phyloP scores from a whole-genome alignment of 1,140 invertebrate species.

The Rhizoglyphus robini region DNA sequence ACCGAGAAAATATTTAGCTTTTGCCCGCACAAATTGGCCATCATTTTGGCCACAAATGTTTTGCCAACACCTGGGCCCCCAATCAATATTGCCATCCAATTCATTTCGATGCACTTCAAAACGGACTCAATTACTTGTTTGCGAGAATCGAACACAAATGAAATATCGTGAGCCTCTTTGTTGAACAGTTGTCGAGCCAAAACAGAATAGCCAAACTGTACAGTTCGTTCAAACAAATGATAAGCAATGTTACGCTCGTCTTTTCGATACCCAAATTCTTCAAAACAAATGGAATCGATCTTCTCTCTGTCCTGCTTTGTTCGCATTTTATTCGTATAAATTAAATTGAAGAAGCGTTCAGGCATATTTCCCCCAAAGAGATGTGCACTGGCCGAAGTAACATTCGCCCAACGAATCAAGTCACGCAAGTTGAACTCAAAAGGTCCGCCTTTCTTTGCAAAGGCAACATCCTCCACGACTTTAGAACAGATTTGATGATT shows the following conservation, averaged over 20 bases:
- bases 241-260: constrained; percentile 34
- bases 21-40: constrained; percentile 58
- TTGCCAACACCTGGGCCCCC: constrained; percentile 67
- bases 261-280: constrained; percentile 39
- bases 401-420: constrained; percentile 78
- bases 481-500: constrained; percentile 52
- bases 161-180: too few species aligned
- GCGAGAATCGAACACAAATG: constrained; percentile 50
- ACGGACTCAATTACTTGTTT: constrained; percentile 52
- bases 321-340: constrained; percentile 69
- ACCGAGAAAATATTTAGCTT: constrained; percentile 62
- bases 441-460: constrained; percentile 58
- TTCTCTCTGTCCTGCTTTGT: constrained; percentile 51
- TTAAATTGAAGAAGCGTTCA: constrained; percentile 36
- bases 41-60: constrained; percentile 56
- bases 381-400: constrained; percentile 28
- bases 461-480: constrained; percentile 46
- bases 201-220: constrained; percentile 25
- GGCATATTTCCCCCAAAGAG: neutral
- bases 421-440: constrained; percentile 97
- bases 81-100: constrained; percentile 76
- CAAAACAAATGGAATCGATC: constrained; percentile 45
- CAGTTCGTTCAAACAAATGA: constrained; percentile 20
- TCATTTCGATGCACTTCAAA: constrained; percentile 67
- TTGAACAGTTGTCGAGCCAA: neutral